Percentiles rank a stretch among this genome's conserved stretches.
phyloP scores from a whole-genome alignment of 2,113 vertebrate species.

The Passer montanus region DNA sequence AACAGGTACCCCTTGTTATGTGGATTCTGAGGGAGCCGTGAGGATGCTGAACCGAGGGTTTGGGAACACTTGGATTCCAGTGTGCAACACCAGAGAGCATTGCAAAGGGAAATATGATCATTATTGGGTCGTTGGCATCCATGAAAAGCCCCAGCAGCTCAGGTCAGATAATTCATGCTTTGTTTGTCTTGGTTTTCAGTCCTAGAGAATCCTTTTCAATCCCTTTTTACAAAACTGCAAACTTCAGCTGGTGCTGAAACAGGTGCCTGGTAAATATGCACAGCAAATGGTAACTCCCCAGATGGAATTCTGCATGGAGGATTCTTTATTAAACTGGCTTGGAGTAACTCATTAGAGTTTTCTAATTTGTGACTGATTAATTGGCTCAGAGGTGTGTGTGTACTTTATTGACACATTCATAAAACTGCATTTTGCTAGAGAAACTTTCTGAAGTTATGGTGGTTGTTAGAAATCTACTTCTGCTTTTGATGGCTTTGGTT shows the following conservation, averaged over 20 bases:
- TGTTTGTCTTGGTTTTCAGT: neutral
- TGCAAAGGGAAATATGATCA: conserved; percentile 95
- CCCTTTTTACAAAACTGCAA: neutral
- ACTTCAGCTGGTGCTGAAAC: neutral
- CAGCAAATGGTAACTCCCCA: neutral
- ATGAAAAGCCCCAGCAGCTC: conserved; percentile 94
- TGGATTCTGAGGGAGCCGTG: conserved; percentile 89
- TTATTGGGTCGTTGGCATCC: conserved; percentile 94
- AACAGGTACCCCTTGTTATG: conserved; percentile 87
- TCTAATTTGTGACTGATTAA: neutral
- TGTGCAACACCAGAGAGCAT: conserved; percentile 88
- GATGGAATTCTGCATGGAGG: neutral
- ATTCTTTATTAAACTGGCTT: neutral
- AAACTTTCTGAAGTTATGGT: neutral
- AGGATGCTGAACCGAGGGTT: conserved; percentile 89
- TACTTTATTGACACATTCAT: neutral
- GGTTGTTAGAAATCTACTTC: neutral
- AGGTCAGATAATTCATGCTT: conserved; percentile 74
- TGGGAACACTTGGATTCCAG: conserved; percentile 87
- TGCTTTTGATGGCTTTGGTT: neutral
- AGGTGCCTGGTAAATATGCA: neutral
- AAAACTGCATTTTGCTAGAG: neutral
- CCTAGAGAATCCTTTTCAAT: neutral
- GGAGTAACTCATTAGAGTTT: neutral
- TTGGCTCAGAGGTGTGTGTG: neutral